A percentile compares a stretch with the other conserved stretches of the same genome.
These are phyloP conservation scores for Cyanoramphus novaezelandiae DNA, from an alignment of 2,113 vertebrate genomes.

Conservation along the genomic window DNA sequence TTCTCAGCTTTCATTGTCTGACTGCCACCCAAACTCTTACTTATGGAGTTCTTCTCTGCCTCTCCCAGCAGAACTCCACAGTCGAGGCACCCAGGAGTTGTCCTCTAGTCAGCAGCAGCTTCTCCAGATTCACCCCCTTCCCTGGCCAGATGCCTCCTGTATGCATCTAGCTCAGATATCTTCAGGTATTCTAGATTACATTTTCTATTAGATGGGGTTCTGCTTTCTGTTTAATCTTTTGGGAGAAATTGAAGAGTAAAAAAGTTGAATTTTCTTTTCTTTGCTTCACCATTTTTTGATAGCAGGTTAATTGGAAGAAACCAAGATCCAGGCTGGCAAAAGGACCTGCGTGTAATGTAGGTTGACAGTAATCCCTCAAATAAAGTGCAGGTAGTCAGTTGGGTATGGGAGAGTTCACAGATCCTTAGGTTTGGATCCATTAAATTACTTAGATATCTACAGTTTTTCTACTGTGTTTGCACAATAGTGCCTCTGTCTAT, in stretches of 20 bases:
- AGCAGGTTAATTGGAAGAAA: background rate
- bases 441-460: background rate
- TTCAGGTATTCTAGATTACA: constrained; percentile 42
- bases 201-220: background rate
- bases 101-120: constrained; percentile 43
- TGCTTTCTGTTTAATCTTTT: background rate
- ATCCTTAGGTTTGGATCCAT: background rate
- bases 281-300: background rate
- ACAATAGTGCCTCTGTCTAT: constrained; percentile 24
- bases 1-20: background rate
- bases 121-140: constrained; percentile 12
- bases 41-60: constrained; percentile 46
- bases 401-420: background rate
- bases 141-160: constrained; percentile 29
- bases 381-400: background rate
- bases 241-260: background rate
- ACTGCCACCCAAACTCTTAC: background rate
- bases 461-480: background rate
- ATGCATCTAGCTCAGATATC: constrained; percentile 35
- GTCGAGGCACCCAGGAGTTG: constrained; percentile 16
- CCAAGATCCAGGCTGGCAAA: background rate
- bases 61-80: constrained; percentile 54
- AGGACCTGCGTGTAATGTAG: background rate
- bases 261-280: background rate
- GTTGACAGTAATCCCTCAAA: background rate